A percentile compares a stretch with the other conserved stretches of the same genome.
These are phyloP conservation scores for Threskiornis aethiopicus DNA, from an alignment of 2,797 vertebrate genomes.

Conservation along the genomic window DNA sequence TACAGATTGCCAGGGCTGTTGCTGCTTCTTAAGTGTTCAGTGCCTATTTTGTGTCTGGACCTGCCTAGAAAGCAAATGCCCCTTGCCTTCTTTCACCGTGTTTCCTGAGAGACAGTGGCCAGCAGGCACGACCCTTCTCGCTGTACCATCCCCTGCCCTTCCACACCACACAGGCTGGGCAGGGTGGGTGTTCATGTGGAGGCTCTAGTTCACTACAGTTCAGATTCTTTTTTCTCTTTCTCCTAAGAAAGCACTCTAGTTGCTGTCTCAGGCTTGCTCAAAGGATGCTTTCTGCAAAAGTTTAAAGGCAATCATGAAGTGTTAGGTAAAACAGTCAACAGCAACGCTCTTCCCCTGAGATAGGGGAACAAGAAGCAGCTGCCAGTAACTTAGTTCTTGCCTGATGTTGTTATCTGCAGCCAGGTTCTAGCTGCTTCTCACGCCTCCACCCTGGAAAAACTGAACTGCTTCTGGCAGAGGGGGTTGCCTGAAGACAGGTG, in stretches of 20 bases:
- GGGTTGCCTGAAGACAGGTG: not conserved
- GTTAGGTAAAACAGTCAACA: not conserved
- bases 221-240: not conserved
- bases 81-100: rapidly evolving
- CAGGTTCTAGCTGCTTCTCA: not conserved
- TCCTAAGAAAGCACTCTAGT: not conserved
- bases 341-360: not conserved
- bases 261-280: not conserved
- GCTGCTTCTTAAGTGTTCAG: not conserved
- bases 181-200: not conserved
- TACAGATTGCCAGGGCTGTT: not conserved
- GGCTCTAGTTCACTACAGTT: not conserved
- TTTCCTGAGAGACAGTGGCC: not conserved
- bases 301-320: not conserved
- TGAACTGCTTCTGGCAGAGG: not conserved
- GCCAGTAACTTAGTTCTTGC: not conserved
- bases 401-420: not conserved
- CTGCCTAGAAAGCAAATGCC: not conserved
- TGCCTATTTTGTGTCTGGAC: not conserved
- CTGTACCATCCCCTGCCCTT: not conserved
- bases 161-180: not conserved
- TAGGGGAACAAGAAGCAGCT: not conserved
- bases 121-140: not conserved
- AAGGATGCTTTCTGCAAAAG: not conserved
- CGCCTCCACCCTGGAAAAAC: not conserved